Conservation (phyloP, 2,888 invertebrate genomes). For the Hypomecis punctinalis region DNA sequence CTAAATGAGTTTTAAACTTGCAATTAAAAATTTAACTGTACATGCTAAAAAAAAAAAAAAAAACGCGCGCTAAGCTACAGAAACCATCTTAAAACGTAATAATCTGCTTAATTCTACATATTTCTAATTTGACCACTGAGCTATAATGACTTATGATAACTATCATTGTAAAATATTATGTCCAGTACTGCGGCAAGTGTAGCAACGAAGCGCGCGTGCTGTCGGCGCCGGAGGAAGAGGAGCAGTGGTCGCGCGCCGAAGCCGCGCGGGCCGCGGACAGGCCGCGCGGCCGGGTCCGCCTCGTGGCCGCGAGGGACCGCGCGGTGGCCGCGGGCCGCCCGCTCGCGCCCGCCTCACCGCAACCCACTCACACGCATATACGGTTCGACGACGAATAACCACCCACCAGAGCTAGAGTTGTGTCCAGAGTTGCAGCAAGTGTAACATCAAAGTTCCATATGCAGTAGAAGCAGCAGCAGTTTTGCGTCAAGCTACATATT, state of each 20-base stretch:
- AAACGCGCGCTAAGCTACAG: too few relatives aligned
- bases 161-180: constrained; percentile 12
- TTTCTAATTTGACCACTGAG: too few relatives aligned
- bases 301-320: constrained; percentile 45
- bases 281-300: constrained; percentile 67
- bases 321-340: constrained; percentile 70
- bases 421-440: too few relatives aligned
- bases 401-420: background rate
- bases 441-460: too few relatives aligned
- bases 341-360: constrained; percentile 81
- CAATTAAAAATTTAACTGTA: too few relatives aligned
- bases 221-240: constrained; percentile 88
- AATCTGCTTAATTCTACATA: too few relatives aligned
- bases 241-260: constrained; percentile 92
- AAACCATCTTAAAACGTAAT: too few relatives aligned
- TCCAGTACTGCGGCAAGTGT: constrained; percentile 65
- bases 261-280: constrained; percentile 72
- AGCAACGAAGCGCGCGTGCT: constrained; percentile 65
- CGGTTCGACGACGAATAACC: constrained; percentile 86
- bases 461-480: too few relatives aligned
- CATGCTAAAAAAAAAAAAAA: too few relatives aligned
- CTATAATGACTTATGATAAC: too few relatives aligned
- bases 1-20: too few relatives aligned
- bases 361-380: constrained; percentile 89
- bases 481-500: too few relatives aligned